Percentiles rank a stretch among this genome's conserved stretches.
Conservation (phyloP, 2,113 vertebrate species). For the Muntiacus muntjak region DNA sequence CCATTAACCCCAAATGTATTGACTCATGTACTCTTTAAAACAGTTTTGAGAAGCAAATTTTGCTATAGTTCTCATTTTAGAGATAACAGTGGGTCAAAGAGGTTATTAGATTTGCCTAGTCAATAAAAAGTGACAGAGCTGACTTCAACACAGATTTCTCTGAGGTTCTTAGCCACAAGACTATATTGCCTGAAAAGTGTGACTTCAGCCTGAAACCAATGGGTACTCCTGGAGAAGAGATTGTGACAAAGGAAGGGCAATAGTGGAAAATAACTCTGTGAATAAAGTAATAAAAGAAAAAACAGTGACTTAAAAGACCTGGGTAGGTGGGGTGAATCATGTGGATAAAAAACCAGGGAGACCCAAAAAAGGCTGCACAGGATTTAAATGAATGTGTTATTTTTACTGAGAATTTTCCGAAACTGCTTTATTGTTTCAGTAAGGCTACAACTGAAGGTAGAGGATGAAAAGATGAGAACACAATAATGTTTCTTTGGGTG, state of each 20-base stretch:
- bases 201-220: neutral
- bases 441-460: neutral
- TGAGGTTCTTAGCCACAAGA: neutral
- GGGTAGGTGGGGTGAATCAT: neutral
- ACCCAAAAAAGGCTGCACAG: neutral
- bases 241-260: neutral
- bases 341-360: neutral
- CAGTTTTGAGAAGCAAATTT: neutral
- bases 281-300: neutral
- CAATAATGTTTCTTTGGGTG: neutral
- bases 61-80: neutral
- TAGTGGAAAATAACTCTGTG: neutral
- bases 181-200: neutral
- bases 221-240: neutral
- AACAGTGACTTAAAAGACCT: neutral
- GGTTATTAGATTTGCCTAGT: neutral
- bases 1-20: neutral
- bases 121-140: neutral
- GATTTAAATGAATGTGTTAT: neutral
- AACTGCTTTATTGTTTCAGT: neutral
- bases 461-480: neutral
- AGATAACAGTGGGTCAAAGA: neutral
- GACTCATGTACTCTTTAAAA: neutral
- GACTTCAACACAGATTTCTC: neutral
- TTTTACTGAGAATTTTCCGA: neutral